Conservation (phyloP, 2,113 vertebrate genomes). For the Corythornis vintsioides region DNA sequence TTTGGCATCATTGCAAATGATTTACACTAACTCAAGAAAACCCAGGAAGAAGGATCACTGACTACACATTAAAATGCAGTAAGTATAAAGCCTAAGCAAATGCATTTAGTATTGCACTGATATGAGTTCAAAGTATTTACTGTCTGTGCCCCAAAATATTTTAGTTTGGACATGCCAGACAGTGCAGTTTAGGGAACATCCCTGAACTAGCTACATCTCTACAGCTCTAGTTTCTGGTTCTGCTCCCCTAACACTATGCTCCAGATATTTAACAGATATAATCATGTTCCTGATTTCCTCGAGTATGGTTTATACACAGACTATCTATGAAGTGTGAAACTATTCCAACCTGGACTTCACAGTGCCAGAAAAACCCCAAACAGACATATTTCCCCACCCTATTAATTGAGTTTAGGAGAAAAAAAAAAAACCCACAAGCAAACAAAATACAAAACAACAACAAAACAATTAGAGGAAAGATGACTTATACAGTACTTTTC, state of each 20-base stretch:
- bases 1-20: conserved; percentile 80
- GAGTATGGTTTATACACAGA: conserved; percentile 14
- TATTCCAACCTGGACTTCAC: not conserved
- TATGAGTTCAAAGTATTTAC: conserved; percentile 54
- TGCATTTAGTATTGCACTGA: conserved; percentile 67
- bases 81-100: conserved; percentile 45
- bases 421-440: not conserved
- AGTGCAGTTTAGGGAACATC: not conserved
- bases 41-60: conserved; percentile 44
- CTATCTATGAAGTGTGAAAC: not conserved
- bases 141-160: conserved; percentile 2
- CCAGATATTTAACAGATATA: conserved; percentile 58
- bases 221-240: not conserved
- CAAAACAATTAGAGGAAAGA: conserved; percentile 18
- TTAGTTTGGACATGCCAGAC: not conserved
- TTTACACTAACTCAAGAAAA: conserved; percentile 65
- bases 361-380: conserved; percentile 12
- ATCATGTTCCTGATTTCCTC: conserved; percentile 65
- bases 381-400: conserved; percentile 9
- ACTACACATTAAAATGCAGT: conserved; percentile 61
- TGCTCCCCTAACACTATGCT: conserved; percentile 8
- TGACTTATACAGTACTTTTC: conserved; percentile 45
- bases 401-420: conserved; percentile 31
- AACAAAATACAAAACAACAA: too few species aligned
- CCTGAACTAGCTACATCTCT: not conserved